Percentiles rank a stretch among this genome's conserved stretches.
These are phyloP conservation scores for Choreutis nemorana DNA, from an alignment of 2,888 invertebrate species.

Conservation along the genomic window DNA sequence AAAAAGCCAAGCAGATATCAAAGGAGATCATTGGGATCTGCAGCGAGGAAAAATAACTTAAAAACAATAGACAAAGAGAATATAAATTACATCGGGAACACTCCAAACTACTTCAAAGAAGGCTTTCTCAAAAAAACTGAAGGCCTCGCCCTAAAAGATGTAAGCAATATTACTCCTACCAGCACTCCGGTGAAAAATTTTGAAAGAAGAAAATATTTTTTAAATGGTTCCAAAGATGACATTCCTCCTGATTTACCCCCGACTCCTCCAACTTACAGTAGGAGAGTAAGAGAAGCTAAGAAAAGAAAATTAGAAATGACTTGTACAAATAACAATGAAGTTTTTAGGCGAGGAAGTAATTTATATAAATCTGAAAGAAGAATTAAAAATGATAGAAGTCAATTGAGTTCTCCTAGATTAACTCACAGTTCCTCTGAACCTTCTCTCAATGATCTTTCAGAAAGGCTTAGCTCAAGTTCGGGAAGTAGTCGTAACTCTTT, in stretches of 20 bases:
- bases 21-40: conserved; percentile 44
- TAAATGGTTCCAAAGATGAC: conserved; percentile 35
- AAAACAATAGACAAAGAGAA: conserved; percentile 53
- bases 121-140: conserved; percentile 64
- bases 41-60: conserved; percentile 38
- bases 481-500: conserved; percentile 34
- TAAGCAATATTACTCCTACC: conserved; percentile 69
- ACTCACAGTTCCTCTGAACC: conserved; percentile 52
- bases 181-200: conserved; percentile 41
- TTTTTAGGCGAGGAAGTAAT: conserved; percentile 38
- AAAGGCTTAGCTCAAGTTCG: conserved; percentile 34
- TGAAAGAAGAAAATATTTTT: conserved; percentile 30
- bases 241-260: conserved; percentile 42
- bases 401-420: conserved; percentile 26
- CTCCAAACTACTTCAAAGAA: conserved; percentile 68
- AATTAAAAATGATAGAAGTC: conserved; percentile 33
- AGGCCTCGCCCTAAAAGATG: conserved; percentile 60
- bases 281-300: conserved; percentile 55
- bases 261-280: conserved; percentile 51
- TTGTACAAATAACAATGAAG: conserved; percentile 26
- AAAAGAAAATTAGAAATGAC: conserved; percentile 58
- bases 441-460: conserved; percentile 43
- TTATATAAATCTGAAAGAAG: conserved; percentile 50
- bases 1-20: conserved; percentile 57
- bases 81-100: conserved; percentile 57